Evolutionary conservation across 2,888 invertebrate genomes (phyloP).

Genomic region (Notocelia uddmanniana): DNA sequence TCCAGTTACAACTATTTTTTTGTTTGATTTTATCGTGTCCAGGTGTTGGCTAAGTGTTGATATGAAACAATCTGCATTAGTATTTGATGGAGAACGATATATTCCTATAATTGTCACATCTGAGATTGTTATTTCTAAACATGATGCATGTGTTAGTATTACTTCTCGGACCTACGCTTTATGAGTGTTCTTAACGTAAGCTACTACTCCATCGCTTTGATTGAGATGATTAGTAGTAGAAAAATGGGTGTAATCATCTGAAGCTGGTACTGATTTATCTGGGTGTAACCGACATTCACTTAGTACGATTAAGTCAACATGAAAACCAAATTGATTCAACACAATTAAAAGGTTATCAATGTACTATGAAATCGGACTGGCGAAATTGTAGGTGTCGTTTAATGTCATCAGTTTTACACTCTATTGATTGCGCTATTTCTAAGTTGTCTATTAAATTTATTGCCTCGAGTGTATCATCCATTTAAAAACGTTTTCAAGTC

Average conservation of each 20-base stretch:
- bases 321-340: conserved; percentile 18
- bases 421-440: too few species aligned
- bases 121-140: not conserved
- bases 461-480: too few species aligned
- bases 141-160: not conserved
- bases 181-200: not conserved
- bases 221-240: not conserved
- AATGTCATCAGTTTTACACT: too few species aligned
- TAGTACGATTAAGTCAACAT: conserved; percentile 32
- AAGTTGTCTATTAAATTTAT: too few species aligned
- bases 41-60: not conserved
- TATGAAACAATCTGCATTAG: not conserved
- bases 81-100: conserved; percentile 4
- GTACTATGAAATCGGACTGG: too few species aligned
- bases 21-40: not conserved
- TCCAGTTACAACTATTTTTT: not conserved
- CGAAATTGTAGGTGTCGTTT: too few species aligned
- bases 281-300: conserved; percentile 45
- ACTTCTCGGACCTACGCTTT: conserved; percentile 37
- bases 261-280: conserved; percentile 36
- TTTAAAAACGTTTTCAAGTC: too few species aligned
- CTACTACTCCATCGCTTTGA: conserved; percentile 2
- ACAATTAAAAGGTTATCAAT: too few species aligned
- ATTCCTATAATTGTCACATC: not conserved
- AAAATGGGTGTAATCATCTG: not conserved